A percentile compares a stretch with the other conserved stretches of the same genome.
Conservation (phyloP, 1,140 invertebrate genomes). For the Drosophila sulfurigaster region DNA sequence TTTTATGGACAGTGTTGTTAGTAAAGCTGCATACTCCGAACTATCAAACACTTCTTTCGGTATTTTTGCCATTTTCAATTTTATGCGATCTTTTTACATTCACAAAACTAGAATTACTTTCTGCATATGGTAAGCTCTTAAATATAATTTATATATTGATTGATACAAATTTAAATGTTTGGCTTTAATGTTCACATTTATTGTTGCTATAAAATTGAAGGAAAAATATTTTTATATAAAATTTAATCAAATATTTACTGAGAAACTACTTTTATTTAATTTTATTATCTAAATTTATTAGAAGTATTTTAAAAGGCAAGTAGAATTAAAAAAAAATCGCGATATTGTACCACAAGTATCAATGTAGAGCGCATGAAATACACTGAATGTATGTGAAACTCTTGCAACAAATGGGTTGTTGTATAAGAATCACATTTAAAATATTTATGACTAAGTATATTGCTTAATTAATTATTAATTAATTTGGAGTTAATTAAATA, state of each 20-base stretch:
- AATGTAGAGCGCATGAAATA: too few relatives aligned
- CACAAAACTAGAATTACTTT: conserved; percentile 28
- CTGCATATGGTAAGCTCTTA: conserved; percentile 49
- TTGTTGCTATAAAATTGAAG: conserved; percentile 77
- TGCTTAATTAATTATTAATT: too few relatives aligned
- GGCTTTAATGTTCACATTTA: conserved; percentile 56
- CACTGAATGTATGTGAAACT: too few relatives aligned
- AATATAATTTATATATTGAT: conserved; percentile 25
- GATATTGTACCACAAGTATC: neutral
- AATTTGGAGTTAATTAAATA: too few relatives aligned
- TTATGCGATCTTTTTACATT: conserved; percentile 12
- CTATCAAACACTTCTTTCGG: conserved; percentile 39
- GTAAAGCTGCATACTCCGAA: conserved; percentile 34
- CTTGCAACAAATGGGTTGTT: too few relatives aligned
- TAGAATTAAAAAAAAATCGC: neutral
- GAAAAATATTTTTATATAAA: conserved; percentile 67
- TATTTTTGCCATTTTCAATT: conserved; percentile 48
- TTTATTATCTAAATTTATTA: neutral
- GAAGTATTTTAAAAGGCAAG: neutral
- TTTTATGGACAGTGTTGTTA: conserved; percentile 58
- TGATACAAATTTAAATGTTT: conserved; percentile 35
- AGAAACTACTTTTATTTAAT: neutral
- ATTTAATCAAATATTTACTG: conserved; percentile 32
- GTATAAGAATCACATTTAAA: too few relatives aligned
- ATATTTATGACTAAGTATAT: too few relatives aligned